Evolutionary conservation across 2,113 vertebrate genomes (phyloP).

Genomic region (human): GRCh38 chr6:114290501-114291000

Average conservation of each 20-base stretch:
- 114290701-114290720: slow-evolving; percentile 44
- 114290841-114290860: background rate
- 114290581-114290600: background rate
- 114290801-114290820: background rate
- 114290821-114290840: background rate
- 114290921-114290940: background rate
- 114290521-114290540: slow-evolving; percentile 37
- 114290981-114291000: background rate
- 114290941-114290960: background rate
- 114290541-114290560: slow-evolving; percentile 38
- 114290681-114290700: slow-evolving; percentile 6
- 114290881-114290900: slow-evolving; percentile 9
- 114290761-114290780: background rate
- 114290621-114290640: slow-evolving; percentile 46
- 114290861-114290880: background rate
- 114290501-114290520: slow-evolving; percentile 12
- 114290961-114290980: background rate
- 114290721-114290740: slow-evolving; percentile 14
- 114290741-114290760: slow-evolving; percentile 20
- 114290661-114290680: slow-evolving; percentile 31
- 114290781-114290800: background rate
- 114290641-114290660: slow-evolving; percentile 4
- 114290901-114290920: background rate
- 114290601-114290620: slow-evolving; percentile 55
- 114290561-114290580: slow-evolving; percentile 3